A percentile compares a stretch with the other conserved stretches of the same genome.
Evolutionary conservation across 2,888 invertebrate genomes (phyloP).

Genomic region (Nemurella pictetii): DNA sequence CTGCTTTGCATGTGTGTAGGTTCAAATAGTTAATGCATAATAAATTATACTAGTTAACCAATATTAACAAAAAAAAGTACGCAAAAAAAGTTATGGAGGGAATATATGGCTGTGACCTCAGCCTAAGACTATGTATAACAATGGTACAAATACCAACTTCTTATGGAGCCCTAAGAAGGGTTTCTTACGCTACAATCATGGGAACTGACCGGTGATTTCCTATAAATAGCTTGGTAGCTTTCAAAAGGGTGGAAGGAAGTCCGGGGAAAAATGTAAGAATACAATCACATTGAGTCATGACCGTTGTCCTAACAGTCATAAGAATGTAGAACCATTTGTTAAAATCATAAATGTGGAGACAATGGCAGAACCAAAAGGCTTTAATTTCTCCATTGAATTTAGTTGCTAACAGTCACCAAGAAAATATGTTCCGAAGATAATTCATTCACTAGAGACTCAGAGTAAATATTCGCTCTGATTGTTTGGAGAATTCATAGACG

Average conservation of each 20-base stretch:
- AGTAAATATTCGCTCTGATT: background rate
- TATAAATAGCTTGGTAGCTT: no score
- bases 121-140: no score
- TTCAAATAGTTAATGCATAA: background rate
- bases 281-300: no score
- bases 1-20: background rate
- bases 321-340: background rate
- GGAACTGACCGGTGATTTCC: background rate
- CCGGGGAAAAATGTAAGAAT: no score
- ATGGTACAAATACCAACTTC: no score
- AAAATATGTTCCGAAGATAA: no score
- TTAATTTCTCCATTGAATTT: background rate
- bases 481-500: background rate
- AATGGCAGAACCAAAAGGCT: background rate
- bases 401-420: background rate
- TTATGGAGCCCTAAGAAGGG: no score
- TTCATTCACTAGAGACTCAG: background rate
- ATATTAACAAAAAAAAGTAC: background rate
- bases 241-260: no score
- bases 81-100: background rate
- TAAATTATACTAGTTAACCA: background rate
- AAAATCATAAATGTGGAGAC: background rate
- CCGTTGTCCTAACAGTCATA: no score
- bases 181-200: background rate
- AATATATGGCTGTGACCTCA: no score